phyloP scores from a whole-genome alignment of 2,888 invertebrate genomes.

The Aethes cnicana region DNA sequence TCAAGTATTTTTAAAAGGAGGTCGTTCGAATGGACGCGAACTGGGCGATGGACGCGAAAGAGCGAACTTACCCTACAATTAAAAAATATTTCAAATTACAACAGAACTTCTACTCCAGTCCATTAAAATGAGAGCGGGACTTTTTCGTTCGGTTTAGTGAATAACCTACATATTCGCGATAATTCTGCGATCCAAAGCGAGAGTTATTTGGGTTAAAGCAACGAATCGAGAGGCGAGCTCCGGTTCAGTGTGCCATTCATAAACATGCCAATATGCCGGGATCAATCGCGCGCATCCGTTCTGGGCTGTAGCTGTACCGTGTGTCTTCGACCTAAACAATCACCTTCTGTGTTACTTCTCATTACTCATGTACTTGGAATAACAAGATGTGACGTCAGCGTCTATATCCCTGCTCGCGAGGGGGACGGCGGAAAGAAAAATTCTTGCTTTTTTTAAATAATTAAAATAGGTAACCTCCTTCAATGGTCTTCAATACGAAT shows the following conservation, averaged over 20 bases:
- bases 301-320: constrained; percentile 1
- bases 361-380: constrained; percentile 17
- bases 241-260: constrained; percentile 55
- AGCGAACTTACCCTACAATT: too few relatives aligned
- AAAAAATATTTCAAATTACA: too few relatives aligned
- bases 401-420: neutral
- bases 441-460: too few relatives aligned
- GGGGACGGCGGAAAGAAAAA: neutral
- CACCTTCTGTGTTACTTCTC: constrained; percentile 35
- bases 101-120: too few relatives aligned
- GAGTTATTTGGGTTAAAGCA: neutral
- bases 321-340: constrained; percentile 42
- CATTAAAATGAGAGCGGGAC: too few relatives aligned
- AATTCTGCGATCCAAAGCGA: neutral
- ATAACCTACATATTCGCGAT: constrained; percentile 12
- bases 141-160: too few relatives aligned
- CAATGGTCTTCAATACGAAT: too few relatives aligned
- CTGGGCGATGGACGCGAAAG: too few relatives aligned
- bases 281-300: constrained; percentile 70
- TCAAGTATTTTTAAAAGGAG: too few relatives aligned
- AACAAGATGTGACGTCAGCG: constrained; percentile 13
- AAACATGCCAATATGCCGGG: constrained; percentile 67
- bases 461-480: too few relatives aligned
- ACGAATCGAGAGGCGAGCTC: constrained; percentile 19
- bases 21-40: too few relatives aligned